Conservation (phyloP, 2,888 invertebrate genomes). For the Pandemis heparana region DNA sequence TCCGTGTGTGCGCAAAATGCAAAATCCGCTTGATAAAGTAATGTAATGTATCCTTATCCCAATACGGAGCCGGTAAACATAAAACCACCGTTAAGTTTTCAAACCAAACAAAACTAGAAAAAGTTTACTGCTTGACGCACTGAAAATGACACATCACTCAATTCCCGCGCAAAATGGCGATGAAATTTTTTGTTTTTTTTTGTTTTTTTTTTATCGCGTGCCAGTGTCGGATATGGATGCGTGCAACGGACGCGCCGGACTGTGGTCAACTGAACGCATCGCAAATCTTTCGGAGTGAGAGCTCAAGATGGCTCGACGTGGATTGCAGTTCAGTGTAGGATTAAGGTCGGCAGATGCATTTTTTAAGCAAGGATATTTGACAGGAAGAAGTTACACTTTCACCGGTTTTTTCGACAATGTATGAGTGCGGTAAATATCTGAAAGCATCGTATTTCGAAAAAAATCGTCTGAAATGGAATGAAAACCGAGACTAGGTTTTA, state of each 20-base stretch:
- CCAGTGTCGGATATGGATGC: slow-evolving; percentile 55
- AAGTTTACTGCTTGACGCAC: slow-evolving; percentile 39
- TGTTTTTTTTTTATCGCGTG: slow-evolving; percentile 60
- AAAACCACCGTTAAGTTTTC: slow-evolving; percentile 47
- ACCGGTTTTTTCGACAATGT: slow-evolving; percentile 22
- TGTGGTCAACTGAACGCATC: slow-evolving; percentile 75
- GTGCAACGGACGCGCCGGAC: slow-evolving; percentile 74
- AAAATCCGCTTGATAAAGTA: slow-evolving; percentile 50
- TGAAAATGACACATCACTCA: slow-evolving; percentile 54
- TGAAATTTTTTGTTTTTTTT: slow-evolving; percentile 53
- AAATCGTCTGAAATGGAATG: no score
- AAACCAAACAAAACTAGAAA: slow-evolving; percentile 46
- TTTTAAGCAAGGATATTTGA: slow-evolving; percentile 38
- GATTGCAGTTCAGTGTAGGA: slow-evolving; percentile 23
- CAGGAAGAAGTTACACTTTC: slow-evolving; percentile 41
- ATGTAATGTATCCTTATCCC: slow-evolving; percentile 46
- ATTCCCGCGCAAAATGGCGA: slow-evolving; percentile 47
- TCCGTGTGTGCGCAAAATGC: slow-evolving; percentile 45
- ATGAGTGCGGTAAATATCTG: background rate
- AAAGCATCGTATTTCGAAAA: background rate
- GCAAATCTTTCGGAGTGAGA: slow-evolving; percentile 51
- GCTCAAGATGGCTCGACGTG: slow-evolving; percentile 40
- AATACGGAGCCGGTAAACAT: slow-evolving; percentile 31
- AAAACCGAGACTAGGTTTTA: no score
- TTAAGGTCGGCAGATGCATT: slow-evolving; percentile 41